Evolutionary conservation across 2,797 vertebrate species (phyloP), one percentile per base, ranked within the genome.

Genomic region (Sebastes hopkinsi): DNA sequence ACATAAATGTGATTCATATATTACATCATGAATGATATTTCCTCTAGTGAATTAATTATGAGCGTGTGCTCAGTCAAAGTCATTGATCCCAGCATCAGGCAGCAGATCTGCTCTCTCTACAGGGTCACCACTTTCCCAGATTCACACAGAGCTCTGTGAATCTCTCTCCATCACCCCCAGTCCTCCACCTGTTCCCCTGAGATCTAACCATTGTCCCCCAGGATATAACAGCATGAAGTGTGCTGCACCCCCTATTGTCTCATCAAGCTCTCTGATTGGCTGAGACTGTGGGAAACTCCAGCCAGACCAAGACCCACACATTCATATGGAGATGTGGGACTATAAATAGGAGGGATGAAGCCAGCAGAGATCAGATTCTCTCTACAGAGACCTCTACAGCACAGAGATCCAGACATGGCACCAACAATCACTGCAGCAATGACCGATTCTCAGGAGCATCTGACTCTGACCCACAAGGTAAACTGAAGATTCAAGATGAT

Each of bases 261-360:
- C 30, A 0, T 8, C 30, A 30, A 30, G 30, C 30, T 30, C 30
- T 30, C 54, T 92, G 94, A 97, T 97, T 97, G 97, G 97, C 90
- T 94, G 50, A 22, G 85, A 97, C 91, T 97, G 96, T 97, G 97
- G 94, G 97, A 98, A 98, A 93, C 82, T 93, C 77, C 61, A 84
- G 83, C 79, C 77, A 81, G 75, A 95, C 89, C 70, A 42, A 93
- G 92, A 95, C 95, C 93, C 96, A 97, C 91, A 93, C 93, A 95
- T 95, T 96, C 84, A 94, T 94, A 96, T 95, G 95, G 90, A 92
- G 89, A 93, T 90, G 86, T 13, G 72, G 7, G 86, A 2, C 52
- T 95, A 97, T 97, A 98, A 95, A 96, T 93, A 96, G 87, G 88
- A 92, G 80, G 78, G 84, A 81, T 83, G 54, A 20, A 75, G 80